Evolutionary conservation across 1,140 invertebrate genomes (phyloP).

Genomic region (Drosophila eugracilis): DNA sequence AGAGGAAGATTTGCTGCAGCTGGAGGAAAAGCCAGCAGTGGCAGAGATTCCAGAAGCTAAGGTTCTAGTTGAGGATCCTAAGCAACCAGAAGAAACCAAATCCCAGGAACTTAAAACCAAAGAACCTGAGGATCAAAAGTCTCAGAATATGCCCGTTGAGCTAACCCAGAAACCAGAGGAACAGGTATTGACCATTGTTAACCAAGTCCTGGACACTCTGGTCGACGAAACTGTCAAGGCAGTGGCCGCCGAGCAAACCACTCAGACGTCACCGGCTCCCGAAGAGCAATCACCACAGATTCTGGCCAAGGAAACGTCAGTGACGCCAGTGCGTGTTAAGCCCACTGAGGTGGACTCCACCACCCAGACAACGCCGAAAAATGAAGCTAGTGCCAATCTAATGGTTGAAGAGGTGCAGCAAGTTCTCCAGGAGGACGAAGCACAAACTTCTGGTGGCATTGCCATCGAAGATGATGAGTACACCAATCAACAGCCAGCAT

Average conservation of each 20-base stretch:
- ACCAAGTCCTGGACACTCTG: constrained; percentile 65
- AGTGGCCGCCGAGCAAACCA: constrained; percentile 56
- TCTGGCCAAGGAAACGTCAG: constrained; percentile 17
- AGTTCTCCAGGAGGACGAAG: constrained; percentile 12
- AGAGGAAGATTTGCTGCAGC: neutral
- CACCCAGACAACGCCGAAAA: constrained; percentile 80
- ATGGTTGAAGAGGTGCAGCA: constrained; percentile 31
- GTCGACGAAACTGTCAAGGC: constrained; percentile 72
- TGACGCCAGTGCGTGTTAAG: constrained; percentile 34
- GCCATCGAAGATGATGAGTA: constrained; percentile 49
- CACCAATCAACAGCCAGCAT: constrained; percentile 83
- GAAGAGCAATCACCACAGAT: constrained; percentile 11
- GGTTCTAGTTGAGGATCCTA: neutral
- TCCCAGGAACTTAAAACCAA: neutral
- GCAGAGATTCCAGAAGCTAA: neutral
- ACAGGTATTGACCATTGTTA: constrained; percentile 70
- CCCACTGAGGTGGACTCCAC: constrained; percentile 78
- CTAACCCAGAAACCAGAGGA: constrained; percentile 27
- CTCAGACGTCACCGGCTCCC: constrained; percentile 52
- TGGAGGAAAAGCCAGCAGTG: neutral
- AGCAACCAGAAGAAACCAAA: neutral
- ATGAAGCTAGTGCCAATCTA: constrained; percentile 45
- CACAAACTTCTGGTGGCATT: neutral
- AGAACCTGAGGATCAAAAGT: neutral
- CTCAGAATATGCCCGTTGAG: neutral